phyloP scores from a whole-genome alignment of 2,888 invertebrate genomes.

The Tiliacea aurago region DNA sequence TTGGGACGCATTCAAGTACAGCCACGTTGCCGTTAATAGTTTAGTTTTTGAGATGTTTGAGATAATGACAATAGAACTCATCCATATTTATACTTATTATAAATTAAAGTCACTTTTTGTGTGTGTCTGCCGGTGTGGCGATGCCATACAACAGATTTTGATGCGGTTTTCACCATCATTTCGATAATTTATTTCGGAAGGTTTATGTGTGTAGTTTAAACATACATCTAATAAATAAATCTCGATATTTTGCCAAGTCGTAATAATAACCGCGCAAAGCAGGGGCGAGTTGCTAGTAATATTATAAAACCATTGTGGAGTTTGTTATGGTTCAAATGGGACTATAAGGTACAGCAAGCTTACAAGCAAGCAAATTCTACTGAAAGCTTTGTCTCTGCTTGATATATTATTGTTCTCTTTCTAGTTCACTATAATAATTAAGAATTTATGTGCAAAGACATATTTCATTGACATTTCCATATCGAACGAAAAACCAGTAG shows the following conservation, averaged over 20 bases:
- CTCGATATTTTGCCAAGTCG: background rate
- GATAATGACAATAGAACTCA: background rate
- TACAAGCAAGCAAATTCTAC: background rate
- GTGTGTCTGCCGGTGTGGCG: too few relatives aligned
- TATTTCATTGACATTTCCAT: background rate
- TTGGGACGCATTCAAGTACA: conserved; percentile 85
- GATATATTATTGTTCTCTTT: background rate
- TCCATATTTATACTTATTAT: background rate
- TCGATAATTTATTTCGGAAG: background rate
- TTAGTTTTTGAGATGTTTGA: conserved; percentile 27
- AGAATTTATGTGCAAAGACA: background rate
- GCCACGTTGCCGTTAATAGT: conserved; percentile 71
- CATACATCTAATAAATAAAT: background rate
- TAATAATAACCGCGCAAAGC: background rate
- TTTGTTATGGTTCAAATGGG: background rate
- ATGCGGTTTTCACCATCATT: background rate
- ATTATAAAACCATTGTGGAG: background rate
- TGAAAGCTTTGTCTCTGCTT: background rate
- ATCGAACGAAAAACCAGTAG: background rate
- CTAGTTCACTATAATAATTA: too few relatives aligned
- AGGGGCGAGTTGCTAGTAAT: background rate
- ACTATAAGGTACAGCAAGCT: background rate
- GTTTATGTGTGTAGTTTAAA: too few relatives aligned
- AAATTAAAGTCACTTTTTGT: background rate
- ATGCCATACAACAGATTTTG: background rate